These are phyloP conservation scores for Crotalus tigris DNA, from an alignment of 2,113 vertebrate genomes.

Conservation along the genomic window DNA sequence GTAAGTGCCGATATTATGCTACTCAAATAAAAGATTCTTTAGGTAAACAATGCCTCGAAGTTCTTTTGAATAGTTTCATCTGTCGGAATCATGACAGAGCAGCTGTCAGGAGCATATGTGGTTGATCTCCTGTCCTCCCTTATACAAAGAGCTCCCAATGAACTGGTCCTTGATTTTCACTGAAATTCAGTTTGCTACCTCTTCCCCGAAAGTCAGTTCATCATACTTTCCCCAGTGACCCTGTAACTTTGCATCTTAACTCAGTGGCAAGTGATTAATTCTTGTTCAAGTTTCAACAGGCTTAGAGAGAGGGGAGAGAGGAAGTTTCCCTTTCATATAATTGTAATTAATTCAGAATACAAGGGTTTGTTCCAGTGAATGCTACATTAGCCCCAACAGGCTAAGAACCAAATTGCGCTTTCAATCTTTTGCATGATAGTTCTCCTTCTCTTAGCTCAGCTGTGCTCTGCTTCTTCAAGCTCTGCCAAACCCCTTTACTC, in stretches of 20 bases:
- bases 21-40: too few species aligned
- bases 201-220: too few species aligned
- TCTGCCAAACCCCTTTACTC: slow-evolving; percentile 54
- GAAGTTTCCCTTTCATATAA: neutral
- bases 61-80: too few species aligned
- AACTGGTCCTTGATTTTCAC: neutral
- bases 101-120: neutral
- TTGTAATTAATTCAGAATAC: neutral
- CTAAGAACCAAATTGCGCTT: neutral
- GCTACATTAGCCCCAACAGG: neutral
- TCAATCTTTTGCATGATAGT: neutral
- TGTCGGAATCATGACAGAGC: neutral
- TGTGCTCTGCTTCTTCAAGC: slow-evolving; percentile 33
- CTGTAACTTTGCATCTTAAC: neutral
- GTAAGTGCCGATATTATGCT: too few species aligned
- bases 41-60: too few species aligned
- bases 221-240: too few species aligned
- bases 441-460: slow-evolving; percentile 48
- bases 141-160: neutral
- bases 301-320: neutral
- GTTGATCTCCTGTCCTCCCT: neutral
- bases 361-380: neutral
- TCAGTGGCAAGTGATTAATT: neutral
- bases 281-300: neutral
- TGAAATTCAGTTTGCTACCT: neutral